Conservation (phyloP, 2,888 invertebrate genomes). For the Choreutis nemorana region DNA sequence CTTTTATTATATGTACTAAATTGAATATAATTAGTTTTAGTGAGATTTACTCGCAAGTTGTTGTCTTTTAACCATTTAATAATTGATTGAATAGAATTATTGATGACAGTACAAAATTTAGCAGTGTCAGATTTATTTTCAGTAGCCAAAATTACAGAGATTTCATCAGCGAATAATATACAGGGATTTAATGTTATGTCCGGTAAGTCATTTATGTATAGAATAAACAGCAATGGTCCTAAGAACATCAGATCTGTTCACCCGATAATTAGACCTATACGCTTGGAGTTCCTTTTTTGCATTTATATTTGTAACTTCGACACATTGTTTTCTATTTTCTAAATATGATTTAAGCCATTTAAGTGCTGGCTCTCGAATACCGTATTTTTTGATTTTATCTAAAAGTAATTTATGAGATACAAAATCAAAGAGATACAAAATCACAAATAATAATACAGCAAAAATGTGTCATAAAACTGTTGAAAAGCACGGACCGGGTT, state of each 20-base stretch:
- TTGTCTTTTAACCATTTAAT: slow-evolving; percentile 2
- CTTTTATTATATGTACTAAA: too few species aligned
- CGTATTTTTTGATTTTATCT: too few species aligned
- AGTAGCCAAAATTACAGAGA: slow-evolving; percentile 1
- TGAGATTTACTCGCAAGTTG: slow-evolving; percentile 2
- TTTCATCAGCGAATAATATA: slow-evolving; percentile 5
- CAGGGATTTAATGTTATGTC: background rate
- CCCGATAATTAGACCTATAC: too few species aligned
- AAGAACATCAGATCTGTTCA: too few species aligned
- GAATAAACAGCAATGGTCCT: too few species aligned
- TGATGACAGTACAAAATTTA: background rate
- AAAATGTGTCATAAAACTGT: slow-evolving; percentile 2
- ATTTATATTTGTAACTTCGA: too few species aligned
- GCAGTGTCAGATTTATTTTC: slow-evolving; percentile 2
- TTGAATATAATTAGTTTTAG: slow-evolving; percentile 2
- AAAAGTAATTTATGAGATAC: too few species aligned
- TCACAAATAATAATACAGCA: slow-evolving; percentile 4
- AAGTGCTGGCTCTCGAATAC: too few species aligned
- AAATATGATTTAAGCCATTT: too few species aligned
- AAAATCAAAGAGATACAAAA: too few species aligned
- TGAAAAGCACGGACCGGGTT: slow-evolving; percentile 3
- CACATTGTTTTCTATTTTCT: too few species aligned
- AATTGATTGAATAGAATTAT: background rate
- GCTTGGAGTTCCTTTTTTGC: too few species aligned
- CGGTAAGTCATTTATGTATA: slow-evolving; percentile 3